These are phyloP conservation scores for Sycobia sp. DNA, from an alignment of 1,140 invertebrate species.

Conservation along the genomic window DNA sequence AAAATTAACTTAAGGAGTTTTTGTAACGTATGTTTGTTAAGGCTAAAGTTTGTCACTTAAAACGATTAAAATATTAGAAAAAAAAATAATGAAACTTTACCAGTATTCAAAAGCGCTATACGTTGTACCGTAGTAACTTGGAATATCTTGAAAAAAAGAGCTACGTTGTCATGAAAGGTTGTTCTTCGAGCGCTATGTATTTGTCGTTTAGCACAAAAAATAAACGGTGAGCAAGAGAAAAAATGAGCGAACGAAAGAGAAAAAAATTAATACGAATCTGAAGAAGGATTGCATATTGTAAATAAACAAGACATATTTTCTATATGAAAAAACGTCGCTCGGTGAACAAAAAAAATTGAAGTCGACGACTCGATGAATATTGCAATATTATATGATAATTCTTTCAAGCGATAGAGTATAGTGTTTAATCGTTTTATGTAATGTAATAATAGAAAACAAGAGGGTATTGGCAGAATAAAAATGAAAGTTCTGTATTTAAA, in stretches of 20 bases:
- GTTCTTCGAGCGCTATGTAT: constrained; percentile 46
- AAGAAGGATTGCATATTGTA: constrained; percentile 62
- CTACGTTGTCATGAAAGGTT: constrained; percentile 30
- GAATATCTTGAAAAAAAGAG: constrained; percentile 28
- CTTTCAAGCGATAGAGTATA: constrained; percentile 61
- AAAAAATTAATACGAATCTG: constrained; percentile 56
- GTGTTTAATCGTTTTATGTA: constrained; percentile 64
- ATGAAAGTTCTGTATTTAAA: constrained; percentile 62
- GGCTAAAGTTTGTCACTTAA: constrained; percentile 56
- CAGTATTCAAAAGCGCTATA: constrained; percentile 56
- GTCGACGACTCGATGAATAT: constrained; percentile 59
- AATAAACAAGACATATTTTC: constrained; percentile 64
- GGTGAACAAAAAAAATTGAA: constrained; percentile 42
- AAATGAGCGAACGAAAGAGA: constrained; percentile 34
- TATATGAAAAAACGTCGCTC: constrained; percentile 61
- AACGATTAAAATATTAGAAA: constrained; percentile 22
- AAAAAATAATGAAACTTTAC: constrained; percentile 44
- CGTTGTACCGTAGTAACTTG: constrained; percentile 42
- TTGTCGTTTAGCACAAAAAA: constrained; percentile 59
- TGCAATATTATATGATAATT: constrained; percentile 63
- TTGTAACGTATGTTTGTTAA: constrained; percentile 61
- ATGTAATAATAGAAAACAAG: constrained; percentile 59
- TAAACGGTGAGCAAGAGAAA: constrained; percentile 23
- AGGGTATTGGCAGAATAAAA: constrained; percentile 62
- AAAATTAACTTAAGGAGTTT: constrained; percentile 55